Evolutionary conservation across 2,888 invertebrate genomes (phyloP).

Genomic region (Apamea crenata): DNA sequence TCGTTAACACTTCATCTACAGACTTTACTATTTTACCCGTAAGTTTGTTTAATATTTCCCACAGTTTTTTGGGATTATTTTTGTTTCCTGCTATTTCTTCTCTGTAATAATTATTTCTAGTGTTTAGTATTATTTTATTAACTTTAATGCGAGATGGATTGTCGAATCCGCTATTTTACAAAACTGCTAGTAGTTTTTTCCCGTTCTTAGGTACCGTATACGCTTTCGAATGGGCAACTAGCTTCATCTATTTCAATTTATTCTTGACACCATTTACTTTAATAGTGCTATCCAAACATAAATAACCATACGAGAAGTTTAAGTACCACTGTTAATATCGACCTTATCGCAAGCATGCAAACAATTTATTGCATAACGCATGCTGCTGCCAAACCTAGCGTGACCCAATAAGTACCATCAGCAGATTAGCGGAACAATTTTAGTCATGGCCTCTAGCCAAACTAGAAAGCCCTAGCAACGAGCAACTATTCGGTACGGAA

Average conservation of each 20-base stretch:
- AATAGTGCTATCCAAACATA: neutral
- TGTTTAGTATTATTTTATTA: no score
- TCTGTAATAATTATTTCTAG: no score
- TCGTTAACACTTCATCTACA: no score
- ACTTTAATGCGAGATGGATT: no score
- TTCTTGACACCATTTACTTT: neutral
- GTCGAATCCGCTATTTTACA: no score
- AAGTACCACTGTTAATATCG: neutral
- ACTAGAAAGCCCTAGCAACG: constrained; percentile 16
- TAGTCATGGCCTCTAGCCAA: constrained; percentile 59
- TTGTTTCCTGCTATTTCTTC: no score
- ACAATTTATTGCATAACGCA: constrained; percentile 40
- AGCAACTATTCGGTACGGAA: constrained; percentile 1
- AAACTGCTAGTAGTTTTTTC: neutral
- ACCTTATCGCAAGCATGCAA: neutral
- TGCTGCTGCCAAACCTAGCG: constrained; percentile 45
- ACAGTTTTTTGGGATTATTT: no score
- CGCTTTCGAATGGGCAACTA: neutral
- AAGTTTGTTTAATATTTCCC: no score
- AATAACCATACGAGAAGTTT: neutral
- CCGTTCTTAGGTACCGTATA: neutral
- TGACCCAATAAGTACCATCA: constrained; percentile 49
- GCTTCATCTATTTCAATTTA: neutral
- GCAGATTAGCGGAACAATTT: constrained; percentile 57
- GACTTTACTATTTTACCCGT: no score